phyloP scores from a whole-genome alignment of 2,888 invertebrate genomes.

The Subacronicta megacephala region DNA sequence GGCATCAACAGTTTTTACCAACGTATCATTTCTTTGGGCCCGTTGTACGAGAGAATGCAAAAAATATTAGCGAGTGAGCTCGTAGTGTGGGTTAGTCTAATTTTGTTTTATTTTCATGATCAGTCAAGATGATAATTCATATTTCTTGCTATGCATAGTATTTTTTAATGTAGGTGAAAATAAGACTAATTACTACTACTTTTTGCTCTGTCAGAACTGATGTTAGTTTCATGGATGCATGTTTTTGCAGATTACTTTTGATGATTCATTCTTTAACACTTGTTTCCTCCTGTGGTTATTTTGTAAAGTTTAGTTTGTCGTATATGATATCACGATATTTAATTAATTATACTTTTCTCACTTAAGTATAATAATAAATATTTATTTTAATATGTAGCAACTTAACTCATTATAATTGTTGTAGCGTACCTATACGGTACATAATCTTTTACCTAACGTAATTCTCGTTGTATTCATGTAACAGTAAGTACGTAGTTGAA shows the following conservation, averaged over 20 bases:
- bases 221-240: constrained; percentile 12
- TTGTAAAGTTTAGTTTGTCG: too few species aligned
- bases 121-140: constrained; percentile 39
- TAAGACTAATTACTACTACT: constrained; percentile 24
- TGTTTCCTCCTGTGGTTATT: background rate
- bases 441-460: too few species aligned
- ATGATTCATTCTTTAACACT: background rate
- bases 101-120: constrained; percentile 48
- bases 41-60: constrained; percentile 55
- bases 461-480: too few species aligned
- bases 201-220: constrained; percentile 22
- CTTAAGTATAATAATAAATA: too few species aligned
- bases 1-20: constrained; percentile 27
- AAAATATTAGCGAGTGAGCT: constrained; percentile 32
- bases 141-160: constrained; percentile 29
- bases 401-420: too few species aligned
- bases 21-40: constrained; percentile 53
- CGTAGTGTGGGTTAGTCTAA: constrained; percentile 45
- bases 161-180: constrained; percentile 23
- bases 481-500: too few species aligned
- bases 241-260: background rate
- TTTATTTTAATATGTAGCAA: too few species aligned
- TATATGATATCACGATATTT: too few species aligned
- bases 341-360: too few species aligned
- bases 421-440: too few species aligned